Base-by-base conservation (phyloP, 2,797 vertebrate genomes). In the Hypotaenidia okinawae region DNA sequence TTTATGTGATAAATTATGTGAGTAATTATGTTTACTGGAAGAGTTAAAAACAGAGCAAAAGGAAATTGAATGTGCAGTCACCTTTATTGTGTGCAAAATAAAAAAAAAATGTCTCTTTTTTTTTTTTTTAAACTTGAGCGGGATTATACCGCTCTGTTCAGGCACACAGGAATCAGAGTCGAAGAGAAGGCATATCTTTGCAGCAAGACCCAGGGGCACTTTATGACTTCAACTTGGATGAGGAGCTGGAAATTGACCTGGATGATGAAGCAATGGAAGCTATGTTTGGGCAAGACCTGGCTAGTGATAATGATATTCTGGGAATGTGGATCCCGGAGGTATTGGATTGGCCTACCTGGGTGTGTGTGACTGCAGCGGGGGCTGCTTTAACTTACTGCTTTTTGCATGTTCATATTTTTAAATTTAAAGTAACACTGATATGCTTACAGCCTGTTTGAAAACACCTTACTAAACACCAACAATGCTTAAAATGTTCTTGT, bases 311-410 rank as follows among this genome's bases (percentile, higher is more conserved):
- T 59, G 99, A 99, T 98, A 99, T 99, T 99, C 99, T 99, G 99
- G 99, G 99, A 99, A 99, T 99, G 99, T 99, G 99, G 99, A 99
- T 99, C 99, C 99, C 99, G 98, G 99, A 99, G 99, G 99, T 99
- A 99, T 94, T 99, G 99, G 99, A 99, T 97, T 99, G 99, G 99
- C 99, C 99, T 98, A 99, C 99, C 98, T 99, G 99, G 99, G 99
- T 99, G 99, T 99, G 99, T 98, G 99, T 99, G 99, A 98, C 94
- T 96, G 98, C 98, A 98, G 98, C 98, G 87, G 97, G 97, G 97
- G 98, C 98, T 98, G 98, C 98, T 98, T 97, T 97, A 97, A 97
- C 97, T 98, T 97, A 87, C 94, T 96, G 93, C 97, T 96, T 87
- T 87, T 88, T 96, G 94, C 94, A 96, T 93, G 93, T 66, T 96